Evolutionary conservation across 2,888 invertebrate genomes (phyloP), one percentile per base, ranked within the genome.

Genomic region (Aphidoletes aphidimyza): DNA sequence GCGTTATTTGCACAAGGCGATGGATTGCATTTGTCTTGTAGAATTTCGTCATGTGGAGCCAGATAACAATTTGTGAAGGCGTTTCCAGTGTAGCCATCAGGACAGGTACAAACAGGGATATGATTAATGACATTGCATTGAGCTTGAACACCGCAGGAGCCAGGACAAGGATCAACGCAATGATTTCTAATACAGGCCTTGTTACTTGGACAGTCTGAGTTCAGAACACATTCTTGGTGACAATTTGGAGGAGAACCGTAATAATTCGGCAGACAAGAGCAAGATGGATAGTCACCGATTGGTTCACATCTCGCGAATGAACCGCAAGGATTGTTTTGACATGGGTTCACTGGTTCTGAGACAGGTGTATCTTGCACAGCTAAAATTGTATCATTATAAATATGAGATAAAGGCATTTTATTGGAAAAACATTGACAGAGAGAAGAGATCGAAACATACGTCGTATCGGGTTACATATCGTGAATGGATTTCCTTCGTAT

Each of bases 1-100:
- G 96, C 93, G 88, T 95, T 95, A 39, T 93, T 89, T 83, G 96
- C 96, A 89, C 97, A 97, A n/a, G 95, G 95, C 37, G 93, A 93
- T 36, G 94, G 94, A 86, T 92, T 90, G 87, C 95, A 95, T 11
- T 94, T 94, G 86, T 92, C 92, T 88, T 94, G 94, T 19, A 94
- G 92, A 22, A 69, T 69, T 26, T 14, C 30, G 6, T 30, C 30
- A 54, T 6, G 54, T 19, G 54, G 54, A 17, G 5, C 17, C 5
- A 19, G 54, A 19, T 54, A 54, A 54, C 95, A 95, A 86, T 91
- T 93, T 85, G 91, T 93, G 88, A 95, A 95, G 26, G 96, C 95
- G 91, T 96, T 94, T 34, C 96, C 96, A 2, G 92, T 92, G 87
- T 93, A 95, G 84, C 94, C 94, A 30, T 92, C 90, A 6, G 92